Evolutionary conservation across 1,140 invertebrate genomes (phyloP), one percentile per base, ranked within the genome.

Genomic region (Trichonephila clavipes): DNA sequence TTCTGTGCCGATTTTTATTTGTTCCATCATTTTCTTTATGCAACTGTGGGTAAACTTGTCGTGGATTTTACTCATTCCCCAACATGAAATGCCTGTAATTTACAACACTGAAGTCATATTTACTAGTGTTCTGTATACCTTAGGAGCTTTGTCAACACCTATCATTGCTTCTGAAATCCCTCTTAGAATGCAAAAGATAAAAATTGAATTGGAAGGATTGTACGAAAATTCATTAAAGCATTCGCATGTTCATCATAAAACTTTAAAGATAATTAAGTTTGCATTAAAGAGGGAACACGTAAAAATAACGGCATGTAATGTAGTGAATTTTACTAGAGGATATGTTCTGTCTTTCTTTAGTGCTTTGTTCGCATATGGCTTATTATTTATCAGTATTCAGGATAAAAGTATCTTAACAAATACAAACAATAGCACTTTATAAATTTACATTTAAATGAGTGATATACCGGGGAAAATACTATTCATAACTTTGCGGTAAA

Each of bases 331-430:
- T 44, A 58, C 19, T 21, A 51, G 82, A 51, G 44, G 51, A 12
- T 85, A 85, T 16, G n/a, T 58, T 1, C 14, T 85, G 2, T 21
- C 82, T 3, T n/a, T 85, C 4, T 85, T 85, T 58, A 44, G 82
- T 4, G 82, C 82, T 59, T 85, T 85, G 51, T 85, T 85, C 7
- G n/a, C 82, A 14, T 85, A 85, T 85, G 51, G 82, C 24, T 58
- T 85, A 51, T 85, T 85, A 24, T 59, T 85, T 58, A 85, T 85
- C 44, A 58, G 18, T 18, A 85, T 85, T 40, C 24, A 77, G 18
- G 18, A 77, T 21, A 77, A 77, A 51, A 51, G 10, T 51, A 51
- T 7, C 51, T 10, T 7, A 51, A 12, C 10, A 51, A 7, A 51
- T 51, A 10, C 51, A 51, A 51, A 10, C 2, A 51, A 51, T 12